phyloP scores from a whole-genome alignment of 35 echinoderm and acorn worm genomes.

The Anneissia japonica region DNA sequence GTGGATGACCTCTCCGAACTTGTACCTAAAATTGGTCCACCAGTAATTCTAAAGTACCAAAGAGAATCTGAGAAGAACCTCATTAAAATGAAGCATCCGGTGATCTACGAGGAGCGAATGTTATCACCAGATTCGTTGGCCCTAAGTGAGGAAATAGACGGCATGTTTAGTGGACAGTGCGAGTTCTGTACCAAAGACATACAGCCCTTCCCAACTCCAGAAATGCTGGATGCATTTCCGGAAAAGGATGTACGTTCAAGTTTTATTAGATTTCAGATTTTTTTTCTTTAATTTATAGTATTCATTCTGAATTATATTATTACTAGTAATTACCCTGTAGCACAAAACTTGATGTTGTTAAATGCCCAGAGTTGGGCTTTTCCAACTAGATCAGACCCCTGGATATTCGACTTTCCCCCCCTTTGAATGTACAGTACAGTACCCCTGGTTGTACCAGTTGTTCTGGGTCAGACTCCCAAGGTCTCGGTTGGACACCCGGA shows the following conservation, averaged over 20 bases:
- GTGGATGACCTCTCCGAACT: constrained; percentile 5
- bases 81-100: constrained; percentile 3
- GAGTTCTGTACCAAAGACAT: constrained; percentile 78
- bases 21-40: constrained; percentile 82
- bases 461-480: too few species aligned
- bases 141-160: not conserved
- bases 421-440: too few species aligned
- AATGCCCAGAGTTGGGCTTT: too few species aligned
- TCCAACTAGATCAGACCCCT: too few species aligned
- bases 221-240: constrained; percentile 68
- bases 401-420: too few species aligned
- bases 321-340: too few species aligned
- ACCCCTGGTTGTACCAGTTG: too few species aligned
- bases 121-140: not conserved
- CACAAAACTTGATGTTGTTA: too few species aligned
- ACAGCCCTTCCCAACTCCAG: constrained; percentile 83
- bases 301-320: too few species aligned
- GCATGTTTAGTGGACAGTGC: constrained; percentile 29
- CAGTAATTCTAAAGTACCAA: constrained; percentile 93
- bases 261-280: too few species aligned
- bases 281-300: too few species aligned
- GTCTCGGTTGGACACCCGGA: too few species aligned
- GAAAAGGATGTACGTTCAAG: constrained; percentile 55
- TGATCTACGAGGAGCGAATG: constrained; percentile 25
- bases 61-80: constrained; percentile 57